Percentiles rank a stretch among this genome's conserved stretches.
Evolutionary conservation across 2,888 invertebrate genomes (phyloP).

Genomic region (Agonum fuliginosum): DNA sequence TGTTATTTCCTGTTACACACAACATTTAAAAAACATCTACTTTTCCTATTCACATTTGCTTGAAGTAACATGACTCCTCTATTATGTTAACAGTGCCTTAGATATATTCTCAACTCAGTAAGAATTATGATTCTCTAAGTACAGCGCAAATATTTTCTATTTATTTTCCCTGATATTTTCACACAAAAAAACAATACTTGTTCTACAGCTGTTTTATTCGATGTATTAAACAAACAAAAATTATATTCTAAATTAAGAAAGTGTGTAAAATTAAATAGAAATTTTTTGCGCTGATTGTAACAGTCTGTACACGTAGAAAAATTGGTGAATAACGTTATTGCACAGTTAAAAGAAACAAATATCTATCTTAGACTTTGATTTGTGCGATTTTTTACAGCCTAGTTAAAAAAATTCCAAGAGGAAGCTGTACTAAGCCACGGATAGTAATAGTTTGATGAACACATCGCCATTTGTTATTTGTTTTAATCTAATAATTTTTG

Average conservation of each 20-base stretch:
- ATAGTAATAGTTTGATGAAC: constrained; percentile 36
- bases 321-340: constrained; percentile 53
- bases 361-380: constrained; percentile 37
- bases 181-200: constrained; percentile 10
- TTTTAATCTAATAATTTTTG: constrained; percentile 21
- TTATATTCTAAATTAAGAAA: constrained; percentile 3
- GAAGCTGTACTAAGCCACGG: constrained; percentile 43
- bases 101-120: constrained; percentile 36
- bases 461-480: constrained; percentile 33
- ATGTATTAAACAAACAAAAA: too few species aligned
- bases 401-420: constrained; percentile 33
- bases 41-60: constrained; percentile 44
- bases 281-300: not conserved
- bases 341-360: constrained; percentile 46
- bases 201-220: not conserved
- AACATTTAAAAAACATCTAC: constrained; percentile 58
- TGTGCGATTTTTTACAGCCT: constrained; percentile 52
- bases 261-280: constrained; percentile 10
- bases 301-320: constrained; percentile 45
- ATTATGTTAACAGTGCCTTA: constrained; percentile 43
- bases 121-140: constrained; percentile 43
- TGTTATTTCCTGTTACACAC: constrained; percentile 49
- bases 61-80: constrained; percentile 16
- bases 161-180: not conserved
- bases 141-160: not conserved